phyloP scores from a whole-genome alignment of 2,797 vertebrate genomes.

The Rhinogobio ventralis region DNA sequence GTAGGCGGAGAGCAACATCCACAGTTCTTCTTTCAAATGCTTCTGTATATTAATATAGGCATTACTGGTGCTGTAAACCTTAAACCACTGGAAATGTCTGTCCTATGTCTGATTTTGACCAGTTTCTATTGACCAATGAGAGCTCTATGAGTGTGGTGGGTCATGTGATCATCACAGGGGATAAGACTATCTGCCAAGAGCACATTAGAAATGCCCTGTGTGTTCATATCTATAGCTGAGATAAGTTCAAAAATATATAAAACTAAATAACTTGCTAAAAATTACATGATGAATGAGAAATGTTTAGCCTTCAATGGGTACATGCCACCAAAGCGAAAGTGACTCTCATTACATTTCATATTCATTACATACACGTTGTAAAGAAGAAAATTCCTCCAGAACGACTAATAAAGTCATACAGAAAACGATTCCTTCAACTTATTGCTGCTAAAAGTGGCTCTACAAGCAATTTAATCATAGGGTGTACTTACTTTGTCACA shows the following conservation, averaged over 20 bases:
- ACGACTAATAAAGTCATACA: too few relatives aligned
- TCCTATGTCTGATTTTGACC: too few relatives aligned
- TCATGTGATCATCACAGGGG: constrained; percentile 14
- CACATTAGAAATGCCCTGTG: background rate
- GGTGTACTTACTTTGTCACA: too few relatives aligned
- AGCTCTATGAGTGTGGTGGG: background rate
- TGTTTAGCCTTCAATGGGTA: background rate
- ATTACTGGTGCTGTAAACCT: background rate
- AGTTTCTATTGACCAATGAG: background rate
- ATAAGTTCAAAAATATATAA: background rate
- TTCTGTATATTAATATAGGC: background rate
- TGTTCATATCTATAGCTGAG: background rate
- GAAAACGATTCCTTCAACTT: too few relatives aligned
- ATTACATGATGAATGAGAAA: background rate
- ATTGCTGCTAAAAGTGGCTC: too few relatives aligned
- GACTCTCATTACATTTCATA: background rate
- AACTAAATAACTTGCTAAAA: background rate
- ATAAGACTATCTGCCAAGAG: constrained; percentile 19
- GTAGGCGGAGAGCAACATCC: background rate
- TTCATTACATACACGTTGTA: too few relatives aligned
- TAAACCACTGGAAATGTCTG: background rate
- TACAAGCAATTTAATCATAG: too few relatives aligned
- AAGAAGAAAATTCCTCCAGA: too few relatives aligned
- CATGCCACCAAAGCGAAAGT: background rate
- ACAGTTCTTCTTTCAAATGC: background rate